phyloP scores from a whole-genome alignment of 2,113 vertebrate genomes.

The Murina feae region DNA sequence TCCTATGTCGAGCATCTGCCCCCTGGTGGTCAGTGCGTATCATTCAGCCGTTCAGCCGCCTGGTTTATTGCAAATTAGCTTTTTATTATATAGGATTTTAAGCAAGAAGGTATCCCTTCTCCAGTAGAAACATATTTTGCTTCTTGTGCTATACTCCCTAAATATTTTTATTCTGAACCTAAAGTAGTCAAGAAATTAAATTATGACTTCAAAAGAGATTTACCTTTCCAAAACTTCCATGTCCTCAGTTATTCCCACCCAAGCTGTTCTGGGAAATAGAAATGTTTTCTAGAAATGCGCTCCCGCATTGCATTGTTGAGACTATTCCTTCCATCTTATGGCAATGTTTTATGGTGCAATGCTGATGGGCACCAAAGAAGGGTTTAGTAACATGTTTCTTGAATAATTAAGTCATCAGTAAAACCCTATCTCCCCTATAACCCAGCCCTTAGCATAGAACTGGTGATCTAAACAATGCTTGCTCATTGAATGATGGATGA shows the following conservation, averaged over 20 bases:
- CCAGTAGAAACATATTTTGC: background rate
- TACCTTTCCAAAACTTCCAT: background rate
- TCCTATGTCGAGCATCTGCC: no score
- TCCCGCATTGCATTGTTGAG: slow-evolving; percentile 66
- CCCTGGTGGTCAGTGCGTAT: no score
- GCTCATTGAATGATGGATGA: background rate
- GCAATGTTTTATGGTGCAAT: slow-evolving; percentile 4
- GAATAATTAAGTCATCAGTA: slow-evolving; percentile 63
- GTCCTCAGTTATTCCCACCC: background rate
- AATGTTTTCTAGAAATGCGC: slow-evolving; percentile 63
- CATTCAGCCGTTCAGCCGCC: no score
- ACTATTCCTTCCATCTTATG: slow-evolving; percentile 59
- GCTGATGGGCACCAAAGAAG: slow-evolving; percentile 64
- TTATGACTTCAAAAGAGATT: slow-evolving; percentile 28
- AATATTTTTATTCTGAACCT: background rate
- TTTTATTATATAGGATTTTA: background rate
- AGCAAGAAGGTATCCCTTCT: background rate
- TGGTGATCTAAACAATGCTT: background rate
- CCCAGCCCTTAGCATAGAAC: background rate
- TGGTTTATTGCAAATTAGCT: no score
- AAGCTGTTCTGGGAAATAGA: background rate
- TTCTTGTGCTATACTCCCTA: background rate
- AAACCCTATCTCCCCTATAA: background rate
- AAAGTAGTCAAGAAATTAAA: slow-evolving; percentile 53
- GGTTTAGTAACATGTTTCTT: slow-evolving; percentile 13